Evolutionary conservation across 2,888 invertebrate species (phyloP), one percentile per base, ranked within the genome.

Genomic region (Amaurobius ferox): DNA sequence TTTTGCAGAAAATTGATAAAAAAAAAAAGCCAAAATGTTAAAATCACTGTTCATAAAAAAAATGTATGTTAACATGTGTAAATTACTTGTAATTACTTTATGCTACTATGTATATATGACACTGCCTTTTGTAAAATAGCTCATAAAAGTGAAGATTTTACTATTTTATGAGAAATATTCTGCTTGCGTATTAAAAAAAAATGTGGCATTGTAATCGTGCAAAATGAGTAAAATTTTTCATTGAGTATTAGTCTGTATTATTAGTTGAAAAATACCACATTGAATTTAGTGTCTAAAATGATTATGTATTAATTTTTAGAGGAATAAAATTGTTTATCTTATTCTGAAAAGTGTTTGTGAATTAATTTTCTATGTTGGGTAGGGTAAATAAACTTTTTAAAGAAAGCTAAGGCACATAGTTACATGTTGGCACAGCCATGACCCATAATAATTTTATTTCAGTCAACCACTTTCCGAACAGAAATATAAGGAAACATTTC

Each of bases 91-190:
- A 55, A 55, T 55, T 55, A 55, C 55, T 23, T 55, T 55, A 55
- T 55, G 55, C 55, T 55, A 23, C n/a, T n/a, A 16, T 55, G 55
- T 55, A 55, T 55, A 55, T 55, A 55, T 23, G 23, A 55, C 55
- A 55, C 55, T 55, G 55, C 55, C 55, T 55, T 55, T 55, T 55
- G 55, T 55, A 55, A 55, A 55, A 55, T 55, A 55, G 55, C 55
- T 44, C n/a, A 7, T 23, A n/a, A 11, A 2, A 55, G 19, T 55
- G 55, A 19, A 55, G 55, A 55, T 55, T 55, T 55, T 55, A 55
- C 55, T 55, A 55, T 55, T 55, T 55, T 55, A 23, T 23, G 55
- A 55, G 6, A 55, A 55, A 55, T 55, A 55, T 55, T 55, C 55
- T 55, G 55, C 19, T 55, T 44, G 44, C 44, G 11, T 55, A 55